These are phyloP conservation scores for Delia radicum DNA, from an alignment of 1,140 invertebrate genomes.

Conservation along the genomic window DNA sequence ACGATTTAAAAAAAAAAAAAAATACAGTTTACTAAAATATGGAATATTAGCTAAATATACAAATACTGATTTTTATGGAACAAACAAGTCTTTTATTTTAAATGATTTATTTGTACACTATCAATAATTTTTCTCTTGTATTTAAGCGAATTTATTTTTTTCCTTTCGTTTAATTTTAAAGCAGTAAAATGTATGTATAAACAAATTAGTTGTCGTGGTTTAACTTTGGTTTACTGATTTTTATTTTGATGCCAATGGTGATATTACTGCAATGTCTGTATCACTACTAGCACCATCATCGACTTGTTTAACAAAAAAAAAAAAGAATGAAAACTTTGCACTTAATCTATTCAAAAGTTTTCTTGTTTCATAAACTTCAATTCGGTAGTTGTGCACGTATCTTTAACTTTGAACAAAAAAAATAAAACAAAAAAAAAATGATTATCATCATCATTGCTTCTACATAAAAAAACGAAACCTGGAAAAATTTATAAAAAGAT, in stretches of 20 bases:
- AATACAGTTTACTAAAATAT: too few species aligned
- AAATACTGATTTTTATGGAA: too few species aligned
- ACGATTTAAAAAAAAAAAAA: too few species aligned
- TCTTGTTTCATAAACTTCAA: slow-evolving; percentile 30
- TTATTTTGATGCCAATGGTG: not conserved
- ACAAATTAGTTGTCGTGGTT: not conserved
- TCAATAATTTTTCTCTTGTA: too few species aligned
- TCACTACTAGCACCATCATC: not conserved
- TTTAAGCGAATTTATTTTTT: not conserved
- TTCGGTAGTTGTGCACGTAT: slow-evolving; percentile 10
- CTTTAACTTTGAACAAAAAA: slow-evolving; percentile 5
- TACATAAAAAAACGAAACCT: not conserved
- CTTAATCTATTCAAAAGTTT: slow-evolving; percentile 33
- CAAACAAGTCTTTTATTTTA: too few species aligned
- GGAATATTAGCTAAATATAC: too few species aligned
- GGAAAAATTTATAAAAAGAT: slow-evolving; percentile 4
- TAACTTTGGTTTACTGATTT: slow-evolving; percentile 4
- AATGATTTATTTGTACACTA: too few species aligned
- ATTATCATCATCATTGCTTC: not conserved
- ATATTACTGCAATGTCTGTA: not conserved
- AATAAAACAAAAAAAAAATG: not conserved
- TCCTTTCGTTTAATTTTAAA: not conserved
- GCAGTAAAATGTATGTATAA: not conserved
- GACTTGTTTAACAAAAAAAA: not conserved
- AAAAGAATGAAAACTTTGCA: slow-evolving; percentile 26